Evolutionary conservation across 1,140 invertebrate species (phyloP).

Genomic region (Aphis craccivora): DNA sequence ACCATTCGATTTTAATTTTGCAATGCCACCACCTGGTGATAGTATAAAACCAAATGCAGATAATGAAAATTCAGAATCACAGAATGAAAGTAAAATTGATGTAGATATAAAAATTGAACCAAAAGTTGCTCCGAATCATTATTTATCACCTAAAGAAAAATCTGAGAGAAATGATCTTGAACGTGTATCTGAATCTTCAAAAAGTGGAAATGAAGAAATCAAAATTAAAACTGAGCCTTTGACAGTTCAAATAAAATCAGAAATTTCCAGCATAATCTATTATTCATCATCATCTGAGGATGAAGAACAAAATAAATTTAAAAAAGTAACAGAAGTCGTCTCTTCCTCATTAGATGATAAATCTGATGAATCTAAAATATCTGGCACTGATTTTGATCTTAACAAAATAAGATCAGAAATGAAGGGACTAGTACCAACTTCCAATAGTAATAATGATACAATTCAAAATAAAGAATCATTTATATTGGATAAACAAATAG

Average conservation of each 20-base stretch:
- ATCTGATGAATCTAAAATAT: slow-evolving; percentile 63
- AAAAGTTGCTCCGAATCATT: slow-evolving; percentile 5
- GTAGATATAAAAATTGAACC: neutral
- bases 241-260: neutral
- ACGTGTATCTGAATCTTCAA: neutral
- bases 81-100: neutral
- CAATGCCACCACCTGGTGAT: neutral
- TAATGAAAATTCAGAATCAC: neutral
- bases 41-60: neutral
- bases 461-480: neutral
- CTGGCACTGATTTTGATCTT: slow-evolving; percentile 79
- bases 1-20: neutral
- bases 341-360: slow-evolving; percentile 39
- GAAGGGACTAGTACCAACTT: slow-evolving; percentile 69
- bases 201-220: neutral
- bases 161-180: neutral
- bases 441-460: neutral
- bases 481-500: neutral
- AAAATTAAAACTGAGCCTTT: neutral
- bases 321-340: neutral
- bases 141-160: slow-evolving; percentile 32
- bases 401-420: slow-evolving; percentile 84
- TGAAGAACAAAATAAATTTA: neutral
- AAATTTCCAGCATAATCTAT: neutral
- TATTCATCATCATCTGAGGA: slow-evolving; percentile 19